Percentiles rank a stretch among this genome's conserved stretches.
Conservation (phyloP, 1,140 invertebrate species). For the Parapsyche elsis region DNA sequence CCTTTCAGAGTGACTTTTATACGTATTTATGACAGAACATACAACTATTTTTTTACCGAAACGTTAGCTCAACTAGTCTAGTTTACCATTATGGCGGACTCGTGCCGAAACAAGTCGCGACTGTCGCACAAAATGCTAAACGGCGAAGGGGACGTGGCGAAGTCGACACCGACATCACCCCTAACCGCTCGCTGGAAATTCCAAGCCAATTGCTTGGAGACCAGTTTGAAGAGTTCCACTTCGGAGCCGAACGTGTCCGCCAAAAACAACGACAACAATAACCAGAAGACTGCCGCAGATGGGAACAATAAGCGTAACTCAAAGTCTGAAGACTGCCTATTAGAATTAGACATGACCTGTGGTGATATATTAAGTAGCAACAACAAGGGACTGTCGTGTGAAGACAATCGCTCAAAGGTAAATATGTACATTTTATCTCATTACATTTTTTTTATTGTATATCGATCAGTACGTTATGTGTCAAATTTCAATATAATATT, state of each 20-base stretch:
- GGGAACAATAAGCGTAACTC: conserved; percentile 54
- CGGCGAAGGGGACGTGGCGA: conserved; percentile 40
- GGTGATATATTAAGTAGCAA: conserved; percentile 48
- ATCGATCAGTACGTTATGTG: too few relatives aligned
- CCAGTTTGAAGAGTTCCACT: conserved; percentile 49
- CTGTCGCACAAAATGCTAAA: conserved; percentile 18
- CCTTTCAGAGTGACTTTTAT: conserved; percentile 38
- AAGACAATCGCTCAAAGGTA: conserved; percentile 25
- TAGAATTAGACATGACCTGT: conserved; percentile 50
- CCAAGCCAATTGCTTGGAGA: conserved; percentile 44
- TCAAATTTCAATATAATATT: too few relatives aligned
- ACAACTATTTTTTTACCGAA: conserved; percentile 32
- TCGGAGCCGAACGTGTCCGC: conserved; percentile 54
- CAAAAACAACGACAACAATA: conserved; percentile 37
- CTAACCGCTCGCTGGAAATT: conserved; percentile 52
- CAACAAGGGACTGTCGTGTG: not conserved
- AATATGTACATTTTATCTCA: not conserved
- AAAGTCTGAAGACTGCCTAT: conserved; percentile 56
- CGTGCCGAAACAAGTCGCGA: conserved; percentile 27
- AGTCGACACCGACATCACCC: conserved; percentile 54
- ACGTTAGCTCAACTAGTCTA: conserved; percentile 7
- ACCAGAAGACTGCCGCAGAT: conserved; percentile 46
- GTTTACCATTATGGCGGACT: conserved; percentile 43
- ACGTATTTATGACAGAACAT: conserved; percentile 47
- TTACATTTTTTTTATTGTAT: too few relatives aligned